These are phyloP conservation scores for Dysmachus trigonus DNA, from an alignment of 2,888 invertebrate genomes.

Conservation along the genomic window DNA sequence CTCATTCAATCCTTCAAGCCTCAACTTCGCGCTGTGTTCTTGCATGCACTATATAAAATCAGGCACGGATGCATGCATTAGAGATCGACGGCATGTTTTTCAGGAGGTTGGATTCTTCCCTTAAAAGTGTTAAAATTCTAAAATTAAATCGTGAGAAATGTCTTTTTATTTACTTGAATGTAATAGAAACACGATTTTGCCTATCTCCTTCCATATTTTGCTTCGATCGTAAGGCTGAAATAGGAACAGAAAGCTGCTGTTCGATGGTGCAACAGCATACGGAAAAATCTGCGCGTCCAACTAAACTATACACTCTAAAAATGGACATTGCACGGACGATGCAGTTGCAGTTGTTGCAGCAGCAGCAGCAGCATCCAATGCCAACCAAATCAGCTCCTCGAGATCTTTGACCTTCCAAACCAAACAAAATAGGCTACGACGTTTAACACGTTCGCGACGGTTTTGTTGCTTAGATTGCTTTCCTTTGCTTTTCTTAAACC, in stretches of 20 bases:
- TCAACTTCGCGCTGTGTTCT: not conserved
- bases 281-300: not conserved
- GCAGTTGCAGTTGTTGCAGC: not conserved
- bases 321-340: not conserved
- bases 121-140: constrained; percentile 39
- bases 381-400: not conserved
- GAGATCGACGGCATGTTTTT: not conserved
- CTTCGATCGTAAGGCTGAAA: not conserved
- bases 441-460: not conserved
- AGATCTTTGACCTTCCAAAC: constrained; percentile 38
- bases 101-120: not conserved
- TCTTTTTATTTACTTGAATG: not conserved
- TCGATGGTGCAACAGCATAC: not conserved
- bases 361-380: not conserved
- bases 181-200: constrained; percentile 5
- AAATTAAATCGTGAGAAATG: constrained; percentile 42
- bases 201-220: not conserved
- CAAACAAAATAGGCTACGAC: constrained; percentile 26
- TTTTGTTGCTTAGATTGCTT: not conserved
- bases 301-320: not conserved
- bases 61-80: constrained; percentile 10
- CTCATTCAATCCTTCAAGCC: not conserved
- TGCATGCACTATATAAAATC: not conserved
- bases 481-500: not conserved
- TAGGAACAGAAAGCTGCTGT: not conserved